Base-by-base conservation (phyloP, 2,113 vertebrate species). In the Amazona vittata region DNA sequence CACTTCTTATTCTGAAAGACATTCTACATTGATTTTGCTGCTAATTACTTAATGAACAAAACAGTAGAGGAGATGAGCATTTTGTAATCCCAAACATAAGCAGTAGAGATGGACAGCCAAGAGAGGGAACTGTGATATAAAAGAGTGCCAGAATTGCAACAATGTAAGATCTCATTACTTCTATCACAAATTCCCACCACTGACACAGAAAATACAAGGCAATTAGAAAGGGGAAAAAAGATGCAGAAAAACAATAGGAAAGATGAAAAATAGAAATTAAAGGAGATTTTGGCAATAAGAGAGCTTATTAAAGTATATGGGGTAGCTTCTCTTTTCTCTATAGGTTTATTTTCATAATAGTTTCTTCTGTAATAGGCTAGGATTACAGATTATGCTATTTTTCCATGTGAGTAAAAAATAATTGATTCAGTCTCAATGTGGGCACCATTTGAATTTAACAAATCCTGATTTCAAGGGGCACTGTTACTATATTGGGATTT, bases 121-220 rank as follows among this genome's bases (percentile, higher is more conserved):
- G 17, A 6, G 21, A 79, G 59, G 20, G 18, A 83, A 13, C 26
- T 22, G 16, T 43, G 68, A 65, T 44, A 37, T 12, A 29, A 39
- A 83, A 37, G 11, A 0, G 0, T 17, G 70, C 28, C 49, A 81
- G 55, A 62, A 89, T 6, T 39, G 15, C 50, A 55, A 52, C 17
- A 31, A 28, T 17, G 57, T 52, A 76, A 79, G 6, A 25, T 41
- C 41, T 84, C 9, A 37, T 44, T 86, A 49, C 12, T 86, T 55
- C 50, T 59, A 16, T 52, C 20, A 26, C 50, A 70, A 75, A 67
- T 77, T 16, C 5, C 26, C 20, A 52, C 13, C 63, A 77, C 12
- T 4, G 2, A 60, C 33, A 44, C 12, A 1, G 2, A 86, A 93
- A 78, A 86, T 17, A 74, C 26, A 62, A 75, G 69, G 26, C 31